Evolutionary conservation across 2,888 invertebrate species (phyloP).

Genomic region (Cephus pulcher): DNA sequence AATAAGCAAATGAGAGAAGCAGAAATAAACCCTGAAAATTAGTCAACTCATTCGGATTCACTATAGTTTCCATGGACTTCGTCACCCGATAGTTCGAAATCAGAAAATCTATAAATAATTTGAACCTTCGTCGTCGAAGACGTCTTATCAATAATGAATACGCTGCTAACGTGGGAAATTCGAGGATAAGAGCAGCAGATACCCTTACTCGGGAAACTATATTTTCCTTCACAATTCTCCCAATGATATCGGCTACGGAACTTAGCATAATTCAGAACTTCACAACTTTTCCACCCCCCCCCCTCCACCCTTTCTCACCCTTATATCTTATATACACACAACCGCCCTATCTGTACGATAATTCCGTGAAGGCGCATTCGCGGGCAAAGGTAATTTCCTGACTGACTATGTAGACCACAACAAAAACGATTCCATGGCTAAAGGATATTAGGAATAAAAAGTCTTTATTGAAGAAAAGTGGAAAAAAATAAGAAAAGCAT

Average conservation of each 20-base stretch:
- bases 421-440: neutral
- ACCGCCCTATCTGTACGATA: neutral
- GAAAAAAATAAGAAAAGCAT: constrained; percentile 6
- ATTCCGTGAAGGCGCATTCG: neutral
- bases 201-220: neutral
- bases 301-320: neutral
- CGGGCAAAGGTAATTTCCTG: neutral
- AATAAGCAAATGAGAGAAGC: neutral
- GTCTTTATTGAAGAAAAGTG: neutral
- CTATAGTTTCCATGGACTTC: neutral
- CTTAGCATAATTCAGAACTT: constrained; percentile 46
- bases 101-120: neutral
- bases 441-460: neutral
- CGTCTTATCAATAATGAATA: neutral
- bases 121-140: neutral
- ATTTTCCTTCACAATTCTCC: constrained; percentile 6
- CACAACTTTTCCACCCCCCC: constrained; percentile 28
- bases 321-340: neutral
- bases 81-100: neutral
- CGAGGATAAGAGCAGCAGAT: neutral
- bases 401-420: neutral
- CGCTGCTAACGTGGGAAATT: neutral
- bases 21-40: neutral
- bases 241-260: constrained; percentile 29
- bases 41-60: neutral